Evolutionary conservation across 1,140 invertebrate species (phyloP).

Genomic region (Globodera rostochiensis): DNA sequence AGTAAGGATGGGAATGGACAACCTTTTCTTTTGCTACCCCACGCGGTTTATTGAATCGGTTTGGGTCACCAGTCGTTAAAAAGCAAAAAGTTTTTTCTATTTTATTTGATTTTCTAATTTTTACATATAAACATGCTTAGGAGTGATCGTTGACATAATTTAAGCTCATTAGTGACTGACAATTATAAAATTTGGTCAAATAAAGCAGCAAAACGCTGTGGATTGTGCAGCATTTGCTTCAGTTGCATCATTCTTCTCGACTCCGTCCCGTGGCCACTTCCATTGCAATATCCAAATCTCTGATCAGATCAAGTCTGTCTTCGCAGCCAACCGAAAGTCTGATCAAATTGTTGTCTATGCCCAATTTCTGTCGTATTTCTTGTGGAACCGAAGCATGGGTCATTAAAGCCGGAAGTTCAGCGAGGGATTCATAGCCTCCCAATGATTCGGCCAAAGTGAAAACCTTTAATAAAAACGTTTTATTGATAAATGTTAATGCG

Average conservation of each 20-base stretch:
- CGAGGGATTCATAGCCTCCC: constrained; percentile 69
- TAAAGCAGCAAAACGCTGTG: no score
- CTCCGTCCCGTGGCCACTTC: constrained; percentile 17
- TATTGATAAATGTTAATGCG: neutral
- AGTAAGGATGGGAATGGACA: no score
- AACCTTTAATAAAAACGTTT: constrained; percentile 51
- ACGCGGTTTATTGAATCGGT: no score
- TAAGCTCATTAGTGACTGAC: no score
- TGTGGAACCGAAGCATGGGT: constrained; percentile 52
- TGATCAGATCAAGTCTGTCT: constrained; percentile 80
- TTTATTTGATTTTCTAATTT: no score
- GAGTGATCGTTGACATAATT: no score
- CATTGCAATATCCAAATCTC: constrained; percentile 75
- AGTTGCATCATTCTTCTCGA: neutral
- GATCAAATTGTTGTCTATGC: constrained; percentile 84
- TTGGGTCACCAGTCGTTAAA: no score
- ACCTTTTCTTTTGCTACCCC: no score
- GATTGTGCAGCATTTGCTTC: neutral
- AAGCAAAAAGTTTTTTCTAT: no score
- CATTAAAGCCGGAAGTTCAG: constrained; percentile 68
- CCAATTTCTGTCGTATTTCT: constrained; percentile 75
- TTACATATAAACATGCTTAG: no score
- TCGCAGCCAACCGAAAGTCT: constrained; percentile 90
- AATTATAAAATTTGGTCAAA: no score
- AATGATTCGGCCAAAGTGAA: constrained; percentile 69